Conservation (phyloP, 2,888 invertebrate genomes). For the Catocala sponsa region DNA sequence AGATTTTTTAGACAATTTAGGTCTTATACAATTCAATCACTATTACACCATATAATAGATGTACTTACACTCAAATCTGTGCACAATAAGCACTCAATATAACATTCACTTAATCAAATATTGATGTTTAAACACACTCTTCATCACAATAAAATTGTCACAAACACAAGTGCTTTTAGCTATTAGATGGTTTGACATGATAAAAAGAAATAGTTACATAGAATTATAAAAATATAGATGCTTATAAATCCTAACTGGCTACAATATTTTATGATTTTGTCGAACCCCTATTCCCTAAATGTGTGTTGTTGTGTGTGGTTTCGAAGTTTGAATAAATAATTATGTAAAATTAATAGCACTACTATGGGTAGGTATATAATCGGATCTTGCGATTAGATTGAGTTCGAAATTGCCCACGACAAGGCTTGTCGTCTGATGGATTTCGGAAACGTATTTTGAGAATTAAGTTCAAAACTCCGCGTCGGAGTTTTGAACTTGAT, state of each 20-base stretch:
- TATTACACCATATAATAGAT: not conserved
- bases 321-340: slow-evolving; percentile 26
- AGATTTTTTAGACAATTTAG: too few relatives aligned
- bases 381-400: too few relatives aligned
- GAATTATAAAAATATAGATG: slow-evolving; percentile 32
- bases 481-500: too few relatives aligned
- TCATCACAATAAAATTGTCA: slow-evolving; percentile 20
- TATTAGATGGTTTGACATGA: slow-evolving; percentile 24
- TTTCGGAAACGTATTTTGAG: too few relatives aligned
- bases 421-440: too few relatives aligned
- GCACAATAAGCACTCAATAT: not conserved
- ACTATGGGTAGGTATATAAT: too few relatives aligned
- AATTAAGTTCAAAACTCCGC: too few relatives aligned
- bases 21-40: not conserved
- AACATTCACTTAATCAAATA: not conserved
- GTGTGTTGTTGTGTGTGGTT: slow-evolving; percentile 44
- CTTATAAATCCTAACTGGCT: slow-evolving; percentile 30
- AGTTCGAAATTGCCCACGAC: too few relatives aligned
- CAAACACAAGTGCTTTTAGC: slow-evolving; percentile 43
- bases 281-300: slow-evolving; percentile 30
- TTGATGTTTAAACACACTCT: slow-evolving; percentile 7
- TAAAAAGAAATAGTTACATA: slow-evolving; percentile 23
- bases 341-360: too few relatives aligned
- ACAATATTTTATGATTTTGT: slow-evolving; percentile 20
- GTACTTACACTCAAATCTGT: slow-evolving; percentile 1